phyloP scores from a whole-genome alignment of 2,113 vertebrate species.

The Ceyx melanurus region DNA sequence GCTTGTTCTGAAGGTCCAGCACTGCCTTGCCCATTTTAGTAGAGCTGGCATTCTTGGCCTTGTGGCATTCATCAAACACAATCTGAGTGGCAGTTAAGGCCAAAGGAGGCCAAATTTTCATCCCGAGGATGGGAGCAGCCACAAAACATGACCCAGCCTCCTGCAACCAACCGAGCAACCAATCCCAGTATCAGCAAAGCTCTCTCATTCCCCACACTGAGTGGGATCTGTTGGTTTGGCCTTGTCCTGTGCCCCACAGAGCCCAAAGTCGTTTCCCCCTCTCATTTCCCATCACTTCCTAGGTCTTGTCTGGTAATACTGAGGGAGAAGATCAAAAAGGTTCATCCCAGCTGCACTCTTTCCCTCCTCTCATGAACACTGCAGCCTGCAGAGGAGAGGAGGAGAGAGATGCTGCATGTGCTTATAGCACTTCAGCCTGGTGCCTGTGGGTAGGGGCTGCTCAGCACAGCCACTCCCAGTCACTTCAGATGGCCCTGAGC shows the following conservation, averaged over 20 bases:
- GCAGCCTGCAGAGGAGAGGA: neutral
- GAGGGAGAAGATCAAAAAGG: neutral
- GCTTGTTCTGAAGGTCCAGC: constrained; percentile 93
- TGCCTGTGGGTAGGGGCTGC: neutral
- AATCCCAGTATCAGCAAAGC: neutral
- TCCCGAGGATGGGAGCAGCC: neutral
- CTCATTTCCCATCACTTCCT: neutral
- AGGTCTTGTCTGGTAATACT: neutral
- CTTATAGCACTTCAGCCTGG: neutral
- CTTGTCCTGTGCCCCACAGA: neutral
- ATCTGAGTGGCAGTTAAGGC: constrained; percentile 78
- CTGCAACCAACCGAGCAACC: neutral
- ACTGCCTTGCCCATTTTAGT: constrained; percentile 99
- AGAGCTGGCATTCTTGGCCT: constrained; percentile 97
- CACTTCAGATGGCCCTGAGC: neutral
- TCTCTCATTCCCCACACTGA: neutral
- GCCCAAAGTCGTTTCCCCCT: neutral
- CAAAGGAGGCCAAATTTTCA: neutral
- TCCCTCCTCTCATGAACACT: neutral
- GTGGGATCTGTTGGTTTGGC: neutral
- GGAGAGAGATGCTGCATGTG: neutral
- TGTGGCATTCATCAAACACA: constrained; percentile 98
- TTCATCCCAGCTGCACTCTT: neutral
- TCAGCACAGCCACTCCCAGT: neutral
- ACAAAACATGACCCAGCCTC: neutral